Conservation (phyloP, 2,113 vertebrate genomes). For the Aythya baeri region DNA sequence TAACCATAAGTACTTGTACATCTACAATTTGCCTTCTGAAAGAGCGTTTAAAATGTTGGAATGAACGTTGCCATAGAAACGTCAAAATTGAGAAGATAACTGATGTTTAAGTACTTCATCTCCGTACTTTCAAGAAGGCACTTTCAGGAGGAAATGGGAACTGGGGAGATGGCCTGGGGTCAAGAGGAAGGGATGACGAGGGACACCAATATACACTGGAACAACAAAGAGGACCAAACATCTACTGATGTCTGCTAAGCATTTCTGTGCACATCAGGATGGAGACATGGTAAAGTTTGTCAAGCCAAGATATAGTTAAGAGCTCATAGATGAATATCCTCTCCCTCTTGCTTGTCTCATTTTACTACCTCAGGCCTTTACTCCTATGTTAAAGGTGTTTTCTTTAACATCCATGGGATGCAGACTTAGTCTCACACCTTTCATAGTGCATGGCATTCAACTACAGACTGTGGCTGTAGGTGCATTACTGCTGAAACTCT, state of each 20-base stretch:
- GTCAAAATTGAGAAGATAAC: neutral
- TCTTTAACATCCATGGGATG: neutral
- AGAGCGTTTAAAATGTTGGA: neutral
- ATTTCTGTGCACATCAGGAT: neutral
- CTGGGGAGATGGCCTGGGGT: neutral
- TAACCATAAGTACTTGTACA: neutral
- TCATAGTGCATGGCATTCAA: fast-evolving
- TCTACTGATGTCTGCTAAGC: fast-evolving
- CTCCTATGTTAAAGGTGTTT: neutral
- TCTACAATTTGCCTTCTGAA: neutral
- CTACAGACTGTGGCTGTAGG: neutral
- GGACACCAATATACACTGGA: neutral
- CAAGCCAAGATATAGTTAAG: neutral
- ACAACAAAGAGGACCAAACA: neutral
- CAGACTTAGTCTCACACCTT: neutral
- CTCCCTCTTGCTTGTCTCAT: neutral
- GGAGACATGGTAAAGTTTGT: neutral
- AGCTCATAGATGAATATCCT: neutral
- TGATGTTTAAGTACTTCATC: neutral
- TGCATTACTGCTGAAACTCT: neutral
- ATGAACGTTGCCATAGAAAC: neutral
- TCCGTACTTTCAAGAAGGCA: neutral
- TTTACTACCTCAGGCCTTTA: neutral
- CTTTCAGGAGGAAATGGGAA: neutral
- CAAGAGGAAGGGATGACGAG: neutral